Evolutionary conservation across 2,797 vertebrate species (phyloP).

Genomic region (Notamacropus eugenii): DNA sequence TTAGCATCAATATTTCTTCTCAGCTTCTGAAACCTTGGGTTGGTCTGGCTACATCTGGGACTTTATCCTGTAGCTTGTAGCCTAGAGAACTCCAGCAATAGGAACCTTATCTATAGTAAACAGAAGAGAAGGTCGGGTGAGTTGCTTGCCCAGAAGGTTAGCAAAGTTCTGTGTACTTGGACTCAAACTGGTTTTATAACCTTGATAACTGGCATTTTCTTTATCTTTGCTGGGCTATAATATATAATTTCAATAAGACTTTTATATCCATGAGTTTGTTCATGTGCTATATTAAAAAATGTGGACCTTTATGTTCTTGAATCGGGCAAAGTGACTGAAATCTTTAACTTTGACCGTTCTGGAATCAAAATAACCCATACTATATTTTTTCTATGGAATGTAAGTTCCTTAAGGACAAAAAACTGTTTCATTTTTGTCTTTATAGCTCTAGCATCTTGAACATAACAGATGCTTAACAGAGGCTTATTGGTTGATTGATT

Average conservation of each 20-base stretch:
- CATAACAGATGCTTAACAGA: not conserved
- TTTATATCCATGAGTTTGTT: not conserved
- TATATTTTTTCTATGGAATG: not conserved
- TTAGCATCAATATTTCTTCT: not conserved
- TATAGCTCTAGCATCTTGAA: not conserved
- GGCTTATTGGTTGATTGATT: not conserved
- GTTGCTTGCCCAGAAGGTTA: not conserved
- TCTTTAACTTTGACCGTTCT: not conserved
- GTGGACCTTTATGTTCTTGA: not conserved
- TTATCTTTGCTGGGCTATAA: not conserved
- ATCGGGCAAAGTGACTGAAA: not conserved
- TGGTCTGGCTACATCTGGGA: not conserved
- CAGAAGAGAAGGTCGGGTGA: not conserved
- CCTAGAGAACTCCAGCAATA: not conserved
- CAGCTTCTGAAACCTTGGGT: not conserved
- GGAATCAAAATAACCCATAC: not conserved
- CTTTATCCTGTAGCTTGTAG: not conserved
- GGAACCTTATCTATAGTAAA: conserved; percentile 54
- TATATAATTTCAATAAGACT: not conserved
- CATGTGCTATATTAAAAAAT: not conserved
- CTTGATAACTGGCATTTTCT: not conserved
- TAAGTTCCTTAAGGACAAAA: not conserved
- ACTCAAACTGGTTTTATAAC: conserved; percentile 5
- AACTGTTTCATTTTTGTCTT: not conserved
- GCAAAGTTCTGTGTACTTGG: not conserved